Evolutionary conservation across 2,113 vertebrate genomes (phyloP), one percentile per base, ranked within the genome.

Genomic region (Oncorhynchus clarkii): DNA sequence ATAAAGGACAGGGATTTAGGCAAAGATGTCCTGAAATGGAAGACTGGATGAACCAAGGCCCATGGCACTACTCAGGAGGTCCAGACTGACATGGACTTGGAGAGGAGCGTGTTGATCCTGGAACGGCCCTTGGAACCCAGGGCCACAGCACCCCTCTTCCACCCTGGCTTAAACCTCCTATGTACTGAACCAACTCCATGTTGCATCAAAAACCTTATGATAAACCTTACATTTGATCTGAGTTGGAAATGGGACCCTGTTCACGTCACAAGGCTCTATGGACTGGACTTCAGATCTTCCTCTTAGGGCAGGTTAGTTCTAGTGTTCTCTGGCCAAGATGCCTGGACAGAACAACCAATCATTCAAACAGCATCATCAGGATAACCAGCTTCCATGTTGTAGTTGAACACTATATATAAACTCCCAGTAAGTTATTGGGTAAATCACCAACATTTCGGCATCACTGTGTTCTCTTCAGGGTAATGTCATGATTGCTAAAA

Each of bases 211-310:
- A 34, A 27, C 51, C 9, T 72, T 31, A 29, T 66, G 14, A 72
- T 18, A 12, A 59, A 70, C 24, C 7, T 3, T 67, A 27, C 24
- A 45, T 60, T 69, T 45, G 54, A 76, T 79, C 45, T 67, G 39
- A 45, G 9, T 24, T 27, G n/a, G 26, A 67, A 79, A 45, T 45
- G 9, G 39, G 51, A 54, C 14, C 16, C 16, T 54, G 51, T 73
- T 74, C 76, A 51, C 60, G 65, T 48, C 18, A 74, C 12, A 72
- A 11, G 72, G 48, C 72, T 60, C 67, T 26, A 65, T 34, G 75
- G 54, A 80, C 73, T 79, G 60, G 67, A 71, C 71, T 70, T 80
- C 75, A 77, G 75, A 76, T 87, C 64, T 64, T 67, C 65, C 6
- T 65, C 77, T 72, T 76, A 12, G 26, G 5, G 24, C 64, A 27